phyloP scores from a whole-genome alignment of 2,888 invertebrate genomes.

The Belgica antarctica region DNA sequence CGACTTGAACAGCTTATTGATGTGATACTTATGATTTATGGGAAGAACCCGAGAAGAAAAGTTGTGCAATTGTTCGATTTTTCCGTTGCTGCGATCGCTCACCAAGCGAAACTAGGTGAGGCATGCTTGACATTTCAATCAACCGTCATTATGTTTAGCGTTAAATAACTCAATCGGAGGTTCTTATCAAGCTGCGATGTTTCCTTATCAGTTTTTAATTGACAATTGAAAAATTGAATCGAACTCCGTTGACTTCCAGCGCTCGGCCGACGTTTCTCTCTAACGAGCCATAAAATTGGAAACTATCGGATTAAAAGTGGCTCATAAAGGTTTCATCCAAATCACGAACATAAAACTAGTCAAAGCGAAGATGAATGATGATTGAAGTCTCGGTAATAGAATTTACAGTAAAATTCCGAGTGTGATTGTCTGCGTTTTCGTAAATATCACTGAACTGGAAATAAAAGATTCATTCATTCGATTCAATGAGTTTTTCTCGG shows the following conservation, averaged over 20 bases:
- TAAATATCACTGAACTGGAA: background rate
- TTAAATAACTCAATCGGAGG: background rate
- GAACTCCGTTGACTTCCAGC: slow-evolving; percentile 5
- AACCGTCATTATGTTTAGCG: no score
- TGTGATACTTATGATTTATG: background rate
- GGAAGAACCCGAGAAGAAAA: background rate
- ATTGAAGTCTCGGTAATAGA: slow-evolving; percentile 20
- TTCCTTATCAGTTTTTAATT: background rate
- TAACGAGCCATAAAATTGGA: slow-evolving; percentile 33
- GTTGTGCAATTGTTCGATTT: slow-evolving; percentile 33
- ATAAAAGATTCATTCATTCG: background rate
- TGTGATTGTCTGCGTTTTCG: background rate
- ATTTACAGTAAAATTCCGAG: slow-evolving; percentile 2
- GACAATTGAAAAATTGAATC: slow-evolving; percentile 40
- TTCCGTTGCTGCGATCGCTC: slow-evolving; percentile 11
- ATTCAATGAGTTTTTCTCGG: background rate
- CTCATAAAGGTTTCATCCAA: slow-evolving; percentile 27
- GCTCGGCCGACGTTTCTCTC: no score
- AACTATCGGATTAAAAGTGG: slow-evolving; percentile 18
- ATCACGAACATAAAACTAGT: background rate
- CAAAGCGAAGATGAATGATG: background rate
- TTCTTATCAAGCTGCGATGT: slow-evolving; percentile 18
- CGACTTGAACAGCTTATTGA: background rate
- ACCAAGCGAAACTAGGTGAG: no score
- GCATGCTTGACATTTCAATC: no score